Evolutionary conservation across 2,797 vertebrate species (phyloP), one percentile per base, ranked within the genome.

Genomic region (Alfaro cultratus): DNA sequence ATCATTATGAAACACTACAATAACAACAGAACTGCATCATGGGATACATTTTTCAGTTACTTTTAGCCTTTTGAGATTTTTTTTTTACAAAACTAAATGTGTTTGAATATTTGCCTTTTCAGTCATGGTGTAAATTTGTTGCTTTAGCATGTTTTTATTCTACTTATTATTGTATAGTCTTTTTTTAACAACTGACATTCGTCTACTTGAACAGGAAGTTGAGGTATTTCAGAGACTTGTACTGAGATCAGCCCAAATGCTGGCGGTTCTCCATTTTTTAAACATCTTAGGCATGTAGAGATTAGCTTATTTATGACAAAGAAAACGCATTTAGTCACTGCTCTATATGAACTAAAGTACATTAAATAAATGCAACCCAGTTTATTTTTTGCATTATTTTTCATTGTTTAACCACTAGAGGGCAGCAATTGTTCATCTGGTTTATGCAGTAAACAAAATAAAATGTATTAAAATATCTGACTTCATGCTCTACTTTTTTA

Each of bases 401-500:
- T 41, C 12, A 60, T 76, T 6, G 45, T 73, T 64, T 47, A 46
- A 36, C 74, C 77, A 80, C 87, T 67, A 23, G 89, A 77, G 88
- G 82, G 86, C 88, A 87, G 83, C 79, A 81, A 18, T 45, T 51
- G 2, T 0, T 29, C 45, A 31, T n/a, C 5, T 64, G 18, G 18
- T 39, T 67, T 11, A 39, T 12, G 5, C 15, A 62, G 31, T 12
- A 13, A 12, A 13, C 0, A 68, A 41, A 11, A 41, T 68, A 23
- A 68, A 39, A 41, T 39, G 5, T 3, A 34, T 21, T 2, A 23
- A 67, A 39, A 10, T 6, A 18, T 11, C 21, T 64, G 60, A 12
- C 9, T 41, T 39, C 10, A 12, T 68, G 9, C 16, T 41, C 1
- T 9, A 4, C 7, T 15, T 45, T 29, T 41, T 70, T n/a, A 6